phyloP scores from a whole-genome alignment of 2,113 vertebrate genomes.

The Erythrolamprus reginae region DNA sequence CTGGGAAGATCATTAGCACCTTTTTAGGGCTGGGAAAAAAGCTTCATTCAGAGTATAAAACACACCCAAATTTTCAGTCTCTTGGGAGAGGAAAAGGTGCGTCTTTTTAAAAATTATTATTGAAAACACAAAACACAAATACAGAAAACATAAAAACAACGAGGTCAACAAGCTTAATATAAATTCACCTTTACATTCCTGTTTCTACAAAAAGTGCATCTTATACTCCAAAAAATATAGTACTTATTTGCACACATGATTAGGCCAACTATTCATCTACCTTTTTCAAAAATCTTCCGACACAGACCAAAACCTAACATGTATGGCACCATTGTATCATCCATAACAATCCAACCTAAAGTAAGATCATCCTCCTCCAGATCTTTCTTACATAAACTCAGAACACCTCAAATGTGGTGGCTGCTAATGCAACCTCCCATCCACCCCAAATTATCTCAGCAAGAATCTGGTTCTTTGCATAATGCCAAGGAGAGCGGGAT shows the following conservation, averaged over 20 bases:
- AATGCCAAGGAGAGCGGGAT: background rate
- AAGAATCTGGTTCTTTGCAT: background rate
- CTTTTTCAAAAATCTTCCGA: background rate
- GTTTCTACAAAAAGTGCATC: too few relatives aligned
- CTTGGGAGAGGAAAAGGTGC: too few relatives aligned
- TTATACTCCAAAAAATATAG: too few relatives aligned
- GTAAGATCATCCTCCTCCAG: background rate
- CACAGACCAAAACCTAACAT: background rate
- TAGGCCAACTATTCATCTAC: background rate
- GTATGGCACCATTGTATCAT: background rate
- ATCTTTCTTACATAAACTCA: background rate
- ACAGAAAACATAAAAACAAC: too few relatives aligned
- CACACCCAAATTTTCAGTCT: too few relatives aligned
- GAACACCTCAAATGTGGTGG: background rate
- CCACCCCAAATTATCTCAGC: background rate
- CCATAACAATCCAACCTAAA: background rate
- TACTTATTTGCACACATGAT: background rate
- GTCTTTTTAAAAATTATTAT: too few relatives aligned
- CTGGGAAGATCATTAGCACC: too few relatives aligned
- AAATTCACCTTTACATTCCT: too few relatives aligned
- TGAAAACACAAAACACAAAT: too few relatives aligned
- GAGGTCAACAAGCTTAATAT: too few relatives aligned
- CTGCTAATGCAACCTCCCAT: background rate
- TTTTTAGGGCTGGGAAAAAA: too few relatives aligned
- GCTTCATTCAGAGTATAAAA: too few relatives aligned